Conservation (phyloP, 2,797 vertebrate species). For the Danio albolineatus region DNA sequence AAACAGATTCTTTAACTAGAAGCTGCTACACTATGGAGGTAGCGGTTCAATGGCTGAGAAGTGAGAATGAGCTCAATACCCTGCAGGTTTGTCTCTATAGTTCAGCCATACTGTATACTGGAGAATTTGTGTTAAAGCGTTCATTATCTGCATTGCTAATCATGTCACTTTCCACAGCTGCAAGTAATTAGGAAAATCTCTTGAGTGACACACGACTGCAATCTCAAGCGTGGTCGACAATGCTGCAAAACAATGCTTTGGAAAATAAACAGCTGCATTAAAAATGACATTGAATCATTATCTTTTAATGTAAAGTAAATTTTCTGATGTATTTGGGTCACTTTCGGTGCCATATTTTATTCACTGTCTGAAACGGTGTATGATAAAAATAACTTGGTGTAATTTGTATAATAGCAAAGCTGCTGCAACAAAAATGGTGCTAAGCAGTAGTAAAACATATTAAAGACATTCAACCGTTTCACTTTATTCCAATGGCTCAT, state of each 20-base stretch:
- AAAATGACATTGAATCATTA: background rate
- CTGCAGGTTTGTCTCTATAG: background rate
- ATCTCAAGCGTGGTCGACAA: background rate
- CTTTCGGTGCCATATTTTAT: background rate
- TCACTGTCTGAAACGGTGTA: no score
- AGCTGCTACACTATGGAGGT: background rate
- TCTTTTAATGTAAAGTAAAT: background rate
- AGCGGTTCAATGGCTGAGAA: background rate
- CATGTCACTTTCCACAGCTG: background rate
- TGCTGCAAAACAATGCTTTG: background rate
- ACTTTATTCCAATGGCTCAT: no score
- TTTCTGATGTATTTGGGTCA: background rate
- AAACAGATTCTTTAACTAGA: background rate
- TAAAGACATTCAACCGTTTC: no score
- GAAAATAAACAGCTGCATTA: background rate
- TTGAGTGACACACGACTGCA: background rate
- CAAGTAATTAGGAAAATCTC: constrained; percentile 1
- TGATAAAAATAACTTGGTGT: no score
- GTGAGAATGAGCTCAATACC: background rate
- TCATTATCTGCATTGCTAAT: background rate
- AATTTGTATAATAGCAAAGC: no score
- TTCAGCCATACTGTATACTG: background rate
- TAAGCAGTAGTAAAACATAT: no score
- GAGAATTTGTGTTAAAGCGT: background rate
- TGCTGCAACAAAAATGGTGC: no score